Conservation (phyloP, 2,797 vertebrate genomes). For the Pseudochaenichthys georgianus region DNA sequence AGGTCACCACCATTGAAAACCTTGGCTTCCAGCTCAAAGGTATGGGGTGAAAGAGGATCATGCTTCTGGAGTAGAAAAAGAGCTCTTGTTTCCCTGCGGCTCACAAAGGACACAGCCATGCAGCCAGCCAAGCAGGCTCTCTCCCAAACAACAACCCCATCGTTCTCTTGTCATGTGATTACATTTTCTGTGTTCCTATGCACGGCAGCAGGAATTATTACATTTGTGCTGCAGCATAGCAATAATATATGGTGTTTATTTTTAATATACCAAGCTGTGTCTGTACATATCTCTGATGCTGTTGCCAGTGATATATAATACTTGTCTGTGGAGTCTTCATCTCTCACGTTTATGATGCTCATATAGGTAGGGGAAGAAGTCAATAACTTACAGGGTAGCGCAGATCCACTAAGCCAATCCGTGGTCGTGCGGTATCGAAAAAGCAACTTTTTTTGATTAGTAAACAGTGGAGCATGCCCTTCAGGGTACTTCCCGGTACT, state of each 20-base stretch:
- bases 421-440: constrained; percentile 72
- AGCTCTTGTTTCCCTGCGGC: constrained; percentile 80
- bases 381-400: constrained; percentile 80
- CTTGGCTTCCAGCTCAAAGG: constrained; percentile 80
- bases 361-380: constrained; percentile 79
- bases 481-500: constrained; percentile 80
- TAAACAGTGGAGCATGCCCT: constrained; percentile 82
- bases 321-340: constrained; percentile 74
- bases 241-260: constrained; percentile 80
- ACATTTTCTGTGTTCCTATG: constrained; percentile 68
- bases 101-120: constrained; percentile 79
- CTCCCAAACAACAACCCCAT: constrained; percentile 73
- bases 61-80: constrained; percentile 80
- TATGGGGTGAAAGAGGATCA: constrained; percentile 82
- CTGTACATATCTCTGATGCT: constrained; percentile 62
- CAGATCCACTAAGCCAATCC: constrained; percentile 72
- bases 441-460: constrained; percentile 86
- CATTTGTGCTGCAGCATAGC: constrained; percentile 64
- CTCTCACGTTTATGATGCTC: constrained; percentile 82
- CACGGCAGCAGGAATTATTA: constrained; percentile 72
- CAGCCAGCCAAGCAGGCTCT: constrained; percentile 61
- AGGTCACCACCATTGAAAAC: constrained; percentile 84
- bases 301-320: constrained; percentile 69
- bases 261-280: constrained; percentile 80
- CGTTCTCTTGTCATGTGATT: constrained; percentile 67